Percentiles rank a stretch among this genome's conserved stretches.
These are phyloP conservation scores for Latrodectus elegans DNA, from an alignment of 2,888 invertebrate genomes.

Conservation along the genomic window DNA sequence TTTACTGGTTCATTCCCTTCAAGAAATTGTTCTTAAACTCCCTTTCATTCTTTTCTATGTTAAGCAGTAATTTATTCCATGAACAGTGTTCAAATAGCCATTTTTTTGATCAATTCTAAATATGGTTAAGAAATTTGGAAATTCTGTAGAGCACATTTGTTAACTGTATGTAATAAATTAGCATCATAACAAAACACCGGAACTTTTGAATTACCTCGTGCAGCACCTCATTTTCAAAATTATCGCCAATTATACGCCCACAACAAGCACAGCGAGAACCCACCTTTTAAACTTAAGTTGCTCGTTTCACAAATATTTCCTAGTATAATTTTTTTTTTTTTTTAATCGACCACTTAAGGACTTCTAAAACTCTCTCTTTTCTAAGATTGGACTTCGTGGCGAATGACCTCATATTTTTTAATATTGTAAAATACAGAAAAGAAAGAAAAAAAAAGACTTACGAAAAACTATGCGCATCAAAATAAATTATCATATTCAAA, in stretches of 20 bases:
- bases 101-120: no score
- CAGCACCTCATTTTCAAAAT: constrained; percentile 33
- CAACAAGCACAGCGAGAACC: neutral
- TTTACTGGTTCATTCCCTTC: no score
- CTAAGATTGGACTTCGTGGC: neutral
- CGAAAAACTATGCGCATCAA: constrained; percentile 21
- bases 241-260: constrained; percentile 40
- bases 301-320: neutral
- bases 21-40: no score
- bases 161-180: neutral
- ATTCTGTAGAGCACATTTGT: no score
- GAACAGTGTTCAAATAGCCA: no score
- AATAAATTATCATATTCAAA: constrained; percentile 55
- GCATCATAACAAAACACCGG: neutral
- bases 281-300: constrained; percentile 8
- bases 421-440: neutral
- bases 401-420: no score
- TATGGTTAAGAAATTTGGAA: no score
- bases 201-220: neutral
- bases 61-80: no score
- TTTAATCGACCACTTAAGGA: neutral
- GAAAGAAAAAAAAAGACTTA: no score
- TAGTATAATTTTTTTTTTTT: no score
- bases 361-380: constrained; percentile 4
- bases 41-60: no score